Evolutionary conservation across 1,140 invertebrate genomes (phyloP).

Genomic region (Tetramorium simillimum): DNA sequence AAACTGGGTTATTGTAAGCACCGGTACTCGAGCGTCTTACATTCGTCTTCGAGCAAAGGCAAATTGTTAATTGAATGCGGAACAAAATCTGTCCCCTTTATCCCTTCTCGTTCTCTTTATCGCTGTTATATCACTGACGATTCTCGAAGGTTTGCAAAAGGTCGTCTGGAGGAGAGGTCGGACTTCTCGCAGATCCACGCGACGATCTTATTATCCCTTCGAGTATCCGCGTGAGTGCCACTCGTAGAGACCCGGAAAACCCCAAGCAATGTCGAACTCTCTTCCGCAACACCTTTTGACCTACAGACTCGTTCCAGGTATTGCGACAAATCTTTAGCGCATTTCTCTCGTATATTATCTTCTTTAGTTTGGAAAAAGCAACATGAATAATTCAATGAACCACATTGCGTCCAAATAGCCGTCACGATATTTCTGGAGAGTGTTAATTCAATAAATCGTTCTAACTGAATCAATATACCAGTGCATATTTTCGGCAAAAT

Average conservation of each 20-base stretch:
- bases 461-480: conserved; percentile 17
- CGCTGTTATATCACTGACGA: conserved; percentile 35
- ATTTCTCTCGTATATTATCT: not conserved
- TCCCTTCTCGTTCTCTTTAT: conserved; percentile 35
- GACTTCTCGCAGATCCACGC: conserved; percentile 37
- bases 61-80: conserved; percentile 82
- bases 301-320: not conserved
- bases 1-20: conserved; percentile 82
- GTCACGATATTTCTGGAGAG: not conserved
- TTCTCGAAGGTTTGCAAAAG: conserved; percentile 39
- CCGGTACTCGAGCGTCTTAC: conserved; percentile 79
- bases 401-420: not conserved
- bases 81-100: conserved; percentile 47
- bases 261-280: conserved; percentile 17
- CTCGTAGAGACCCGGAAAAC: conserved; percentile 46
- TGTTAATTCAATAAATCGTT: conserved; percentile 6
- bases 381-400: conserved; percentile 22
- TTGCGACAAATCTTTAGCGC: not conserved
- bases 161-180: conserved; percentile 5
- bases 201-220: conserved; percentile 54
- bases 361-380: conserved; percentile 11
- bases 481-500: conserved; percentile 1
- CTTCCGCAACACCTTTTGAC: conserved; percentile 25
- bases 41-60: conserved; percentile 79
- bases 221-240: conserved; percentile 59